Evolutionary conservation across 2,113 vertebrate species (phyloP).

Genomic region (Brienomyrus longianalis): DNA sequence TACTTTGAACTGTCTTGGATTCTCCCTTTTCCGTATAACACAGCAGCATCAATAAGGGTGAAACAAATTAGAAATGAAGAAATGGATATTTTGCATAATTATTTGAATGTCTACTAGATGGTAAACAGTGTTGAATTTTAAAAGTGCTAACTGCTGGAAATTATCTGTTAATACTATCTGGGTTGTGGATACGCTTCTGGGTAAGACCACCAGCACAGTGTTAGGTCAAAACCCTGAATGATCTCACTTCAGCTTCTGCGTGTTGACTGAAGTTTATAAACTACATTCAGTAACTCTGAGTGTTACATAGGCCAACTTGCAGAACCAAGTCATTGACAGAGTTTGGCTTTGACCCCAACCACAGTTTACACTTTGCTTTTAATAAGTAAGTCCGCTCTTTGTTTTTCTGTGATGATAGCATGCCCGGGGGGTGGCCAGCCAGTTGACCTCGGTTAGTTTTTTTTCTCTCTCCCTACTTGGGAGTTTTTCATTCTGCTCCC

Average conservation of each 20-base stretch:
- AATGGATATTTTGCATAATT: not conserved
- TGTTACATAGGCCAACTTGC: not conserved
- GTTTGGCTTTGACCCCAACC: not conserved
- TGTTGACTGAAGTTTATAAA: not conserved
- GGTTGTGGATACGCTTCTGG: not conserved
- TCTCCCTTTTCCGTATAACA: not conserved
- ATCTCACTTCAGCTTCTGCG: not conserved
- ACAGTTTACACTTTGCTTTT: no score
- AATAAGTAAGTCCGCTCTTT: no score
- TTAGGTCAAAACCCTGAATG: not conserved
- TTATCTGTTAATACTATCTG: not conserved
- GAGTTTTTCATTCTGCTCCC: no score
- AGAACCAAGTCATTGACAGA: not conserved
- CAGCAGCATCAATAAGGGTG: not conserved
- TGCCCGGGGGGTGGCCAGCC: no score
- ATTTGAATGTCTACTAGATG: not conserved
- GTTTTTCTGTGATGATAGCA: no score
- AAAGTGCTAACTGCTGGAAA: not conserved
- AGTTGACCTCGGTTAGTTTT: no score
- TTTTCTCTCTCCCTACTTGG: no score
- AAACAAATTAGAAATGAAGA: not conserved
- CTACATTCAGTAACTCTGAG: not conserved
- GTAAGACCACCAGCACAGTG: not conserved
- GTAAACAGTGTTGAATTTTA: not conserved
- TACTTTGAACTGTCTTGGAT: not conserved